phyloP scores from a whole-genome alignment of 2,113 vertebrate species.

The Casuarius casuarius region DNA sequence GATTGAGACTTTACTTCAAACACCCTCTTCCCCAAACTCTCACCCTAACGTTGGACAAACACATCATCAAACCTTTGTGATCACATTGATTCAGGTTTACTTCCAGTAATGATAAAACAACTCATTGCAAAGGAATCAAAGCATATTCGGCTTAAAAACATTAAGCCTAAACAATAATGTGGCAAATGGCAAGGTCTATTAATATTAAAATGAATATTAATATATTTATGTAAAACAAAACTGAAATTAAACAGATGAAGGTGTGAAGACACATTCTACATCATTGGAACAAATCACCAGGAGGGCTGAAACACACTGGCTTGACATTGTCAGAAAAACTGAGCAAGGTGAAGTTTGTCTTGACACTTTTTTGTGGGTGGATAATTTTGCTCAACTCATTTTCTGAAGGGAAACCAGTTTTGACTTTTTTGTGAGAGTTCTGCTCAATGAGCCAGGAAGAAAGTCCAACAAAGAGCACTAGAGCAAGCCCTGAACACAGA shows the following conservation, averaged over 20 bases:
- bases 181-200: slow-evolving; percentile 20
- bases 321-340: slow-evolving; percentile 34
- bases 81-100: neutral
- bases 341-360: slow-evolving; percentile 30
- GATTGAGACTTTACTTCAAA: neutral
- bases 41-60: neutral
- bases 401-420: neutral
- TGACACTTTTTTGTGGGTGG: slow-evolving; percentile 26
- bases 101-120: neutral
- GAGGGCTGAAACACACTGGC: neutral
- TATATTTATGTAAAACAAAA: slow-evolving; percentile 13
- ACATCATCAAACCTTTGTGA: neutral
- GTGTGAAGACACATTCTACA: slow-evolving; percentile 7
- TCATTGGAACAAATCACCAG: neutral
- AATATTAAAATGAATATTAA: slow-evolving; percentile 14
- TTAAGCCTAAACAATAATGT: neutral
- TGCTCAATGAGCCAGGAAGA: slow-evolving; percentile 24
- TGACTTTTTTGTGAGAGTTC: neutral
- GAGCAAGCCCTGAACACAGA: neutral
- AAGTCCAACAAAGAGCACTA: neutral
- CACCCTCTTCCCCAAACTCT: neutral
- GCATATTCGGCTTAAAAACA: neutral
- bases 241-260: neutral
- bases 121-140: neutral
- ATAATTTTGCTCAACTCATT: slow-evolving; percentile 19